These are phyloP conservation scores for Alethe diademata DNA, from an alignment of 2,113 vertebrate species.

Conservation along the genomic window DNA sequence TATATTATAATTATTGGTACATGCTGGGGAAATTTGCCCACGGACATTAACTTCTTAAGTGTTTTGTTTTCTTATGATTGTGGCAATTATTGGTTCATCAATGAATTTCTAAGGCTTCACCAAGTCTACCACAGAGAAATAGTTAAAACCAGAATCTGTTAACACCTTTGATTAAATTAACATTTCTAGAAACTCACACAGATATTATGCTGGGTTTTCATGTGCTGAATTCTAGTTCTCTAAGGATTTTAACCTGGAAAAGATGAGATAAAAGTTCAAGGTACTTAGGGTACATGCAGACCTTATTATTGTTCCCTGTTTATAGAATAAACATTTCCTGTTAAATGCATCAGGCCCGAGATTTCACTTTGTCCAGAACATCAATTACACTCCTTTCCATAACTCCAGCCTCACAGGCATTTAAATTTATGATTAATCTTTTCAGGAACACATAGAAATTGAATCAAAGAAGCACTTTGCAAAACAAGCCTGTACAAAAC, in stretches of 20 bases:
- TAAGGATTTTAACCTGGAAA: neutral
- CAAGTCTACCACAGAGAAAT: fast-evolving
- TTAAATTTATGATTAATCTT: slow-evolving; percentile 30
- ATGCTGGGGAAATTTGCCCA: neutral
- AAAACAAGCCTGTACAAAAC: neutral
- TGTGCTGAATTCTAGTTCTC: neutral
- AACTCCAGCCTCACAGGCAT: neutral
- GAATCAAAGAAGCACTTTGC: slow-evolving; percentile 19
- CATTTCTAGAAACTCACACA: neutral
- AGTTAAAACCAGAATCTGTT: neutral
- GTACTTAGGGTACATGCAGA: neutral
- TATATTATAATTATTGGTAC: neutral
- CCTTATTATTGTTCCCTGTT: neutral
- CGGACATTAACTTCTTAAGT: fast-evolving
- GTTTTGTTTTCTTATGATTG: neutral
- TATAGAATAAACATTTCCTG: neutral
- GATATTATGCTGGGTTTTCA: neutral
- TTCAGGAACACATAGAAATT: neutral
- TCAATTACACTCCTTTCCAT: neutral
- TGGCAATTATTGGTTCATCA: neutral
- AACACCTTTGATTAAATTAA: neutral
- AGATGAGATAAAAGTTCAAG: neutral
- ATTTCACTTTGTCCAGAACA: neutral
- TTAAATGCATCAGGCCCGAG: neutral
- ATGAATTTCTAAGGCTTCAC: neutral